Conservation (phyloP, 1,140 invertebrate species). For the Pachyrhynchus sulphureomaculatus region DNA sequence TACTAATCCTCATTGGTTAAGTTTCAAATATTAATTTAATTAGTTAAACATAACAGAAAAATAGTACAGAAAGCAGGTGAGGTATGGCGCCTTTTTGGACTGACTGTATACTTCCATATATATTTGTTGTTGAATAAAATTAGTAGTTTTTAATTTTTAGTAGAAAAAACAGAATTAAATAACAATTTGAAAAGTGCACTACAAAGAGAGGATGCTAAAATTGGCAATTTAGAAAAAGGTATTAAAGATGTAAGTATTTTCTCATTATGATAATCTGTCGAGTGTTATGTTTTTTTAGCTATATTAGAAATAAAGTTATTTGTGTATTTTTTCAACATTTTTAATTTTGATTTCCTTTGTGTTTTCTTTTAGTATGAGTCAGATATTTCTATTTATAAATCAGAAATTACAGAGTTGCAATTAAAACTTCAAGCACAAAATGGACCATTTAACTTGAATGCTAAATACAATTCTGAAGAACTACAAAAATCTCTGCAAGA, state of each 20-base stretch:
- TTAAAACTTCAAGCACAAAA: constrained; percentile 37
- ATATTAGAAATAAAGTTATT: not conserved
- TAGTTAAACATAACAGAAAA: no score
- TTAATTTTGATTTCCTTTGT: no score
- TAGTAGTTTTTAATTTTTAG: constrained; percentile 33
- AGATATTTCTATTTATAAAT: constrained; percentile 35
- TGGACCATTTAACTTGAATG: constrained; percentile 34
- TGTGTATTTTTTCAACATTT: not conserved
- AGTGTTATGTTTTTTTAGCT: not conserved
- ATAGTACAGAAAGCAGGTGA: no score
- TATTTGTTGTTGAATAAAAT: no score
- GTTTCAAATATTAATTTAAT: no score
- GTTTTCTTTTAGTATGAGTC: constrained; percentile 28
- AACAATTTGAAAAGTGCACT: constrained; percentile 29
- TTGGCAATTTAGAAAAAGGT: constrained; percentile 28
- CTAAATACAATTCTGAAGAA: constrained; percentile 39
- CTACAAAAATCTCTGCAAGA: constrained; percentile 34
- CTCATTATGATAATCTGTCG: not conserved
- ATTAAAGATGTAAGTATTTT: constrained; percentile 34
- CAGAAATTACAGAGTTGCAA: constrained; percentile 36
- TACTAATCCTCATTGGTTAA: no score
- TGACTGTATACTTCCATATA: no score
- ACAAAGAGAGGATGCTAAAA: constrained; percentile 27
- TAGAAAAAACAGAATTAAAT: constrained; percentile 38
- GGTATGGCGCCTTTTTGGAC: no score